Percentiles rank a stretch among this genome's conserved stretches.
These are phyloP conservation scores for Uloborus diversus DNA, from an alignment of 1,140 invertebrate species.

Conservation along the genomic window DNA sequence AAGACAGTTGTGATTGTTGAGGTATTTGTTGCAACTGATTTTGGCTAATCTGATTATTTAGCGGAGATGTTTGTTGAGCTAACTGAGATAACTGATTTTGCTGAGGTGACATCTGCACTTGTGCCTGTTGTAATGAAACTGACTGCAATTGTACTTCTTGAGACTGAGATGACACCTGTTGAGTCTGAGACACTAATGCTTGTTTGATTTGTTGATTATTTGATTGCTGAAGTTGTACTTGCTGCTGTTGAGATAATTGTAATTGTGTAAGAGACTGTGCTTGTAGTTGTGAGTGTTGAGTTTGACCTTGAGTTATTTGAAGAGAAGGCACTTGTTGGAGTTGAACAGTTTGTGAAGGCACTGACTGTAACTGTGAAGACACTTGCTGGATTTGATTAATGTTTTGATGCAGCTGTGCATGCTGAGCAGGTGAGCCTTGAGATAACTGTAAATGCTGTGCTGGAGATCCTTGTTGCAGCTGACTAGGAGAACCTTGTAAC, in stretches of 20 bases:
- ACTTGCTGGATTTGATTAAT: not conserved
- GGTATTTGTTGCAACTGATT: constrained; percentile 3
- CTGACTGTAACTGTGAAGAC: constrained; percentile 8
- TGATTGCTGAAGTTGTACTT: not conserved
- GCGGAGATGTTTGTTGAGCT: constrained; percentile 8
- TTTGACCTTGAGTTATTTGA: too few relatives aligned
- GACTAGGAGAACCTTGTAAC: constrained; percentile 28
- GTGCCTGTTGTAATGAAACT: not conserved
- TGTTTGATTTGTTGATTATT: not conserved
- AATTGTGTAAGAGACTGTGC: not conserved
- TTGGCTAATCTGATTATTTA: not conserved
- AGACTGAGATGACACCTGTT: not conserved
- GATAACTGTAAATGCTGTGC: constrained; percentile 15
- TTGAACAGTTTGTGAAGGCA: not conserved
- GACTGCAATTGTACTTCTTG: not conserved
- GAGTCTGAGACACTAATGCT: not conserved
- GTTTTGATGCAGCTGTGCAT: constrained; percentile 6
- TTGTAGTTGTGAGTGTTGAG: not conserved
- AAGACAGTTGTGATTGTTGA: constrained; percentile 48
- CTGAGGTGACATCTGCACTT: constrained; percentile 19
- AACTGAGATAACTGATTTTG: constrained; percentile 6
- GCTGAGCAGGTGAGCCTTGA: constrained; percentile 35
- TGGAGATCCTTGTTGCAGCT: constrained; percentile 33
- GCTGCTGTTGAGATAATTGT: constrained; percentile 2
- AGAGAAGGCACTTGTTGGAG: constrained; percentile 17